Evolutionary conservation across 2,888 invertebrate genomes (phyloP), one percentile per base, ranked within the genome.

Genomic region (Epiblema foenella): DNA sequence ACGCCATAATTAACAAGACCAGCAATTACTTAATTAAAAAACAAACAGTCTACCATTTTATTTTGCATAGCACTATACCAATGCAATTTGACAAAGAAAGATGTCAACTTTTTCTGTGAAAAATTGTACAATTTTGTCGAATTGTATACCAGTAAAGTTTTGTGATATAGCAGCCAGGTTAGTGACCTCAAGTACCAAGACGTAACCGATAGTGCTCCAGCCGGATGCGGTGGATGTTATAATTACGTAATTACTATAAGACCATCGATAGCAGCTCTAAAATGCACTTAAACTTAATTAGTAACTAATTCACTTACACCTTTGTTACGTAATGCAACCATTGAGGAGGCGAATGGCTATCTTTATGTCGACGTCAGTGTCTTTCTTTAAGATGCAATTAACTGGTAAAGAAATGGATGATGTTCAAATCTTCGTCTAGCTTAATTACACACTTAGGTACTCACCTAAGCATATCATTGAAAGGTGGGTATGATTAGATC

Each of bases 281-380:
- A 60, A 52, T 68, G 68, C 68, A 60, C 68, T 68, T 68, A 60
- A 54, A 29, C 5, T 7, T 68, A 60, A 68, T 60, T 42, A 51
- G 37, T 39, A 59, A 15, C 62, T 63, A 51, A 63, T 37, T n/a
- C 63, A 54, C n/a, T 42, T 57, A 12, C 51, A 51, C 17, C 42
- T 18, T 54, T 52, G 59, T 59, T 68, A 59, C 24, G 39, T 58
- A 59, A 68, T 51, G 29, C 20, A 52, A 37, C n/a, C 10, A 62
- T 24, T 17, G 18, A 64, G 18, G 8, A 24, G 24, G 29, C 24
- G 17, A 51, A 9, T 8, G 10, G 51, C 51, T 11, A 29, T 12
- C 4, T 46, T 60, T 46, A 49, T 60, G 60, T n/a, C 33, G 46
- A 51, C 29, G 62, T 51, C 62, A 62, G 46, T n/a, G 39, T 17